Evolutionary conservation across 2,888 invertebrate species (phyloP).

Genomic region (Lasioglossum oenotherae): DNA sequence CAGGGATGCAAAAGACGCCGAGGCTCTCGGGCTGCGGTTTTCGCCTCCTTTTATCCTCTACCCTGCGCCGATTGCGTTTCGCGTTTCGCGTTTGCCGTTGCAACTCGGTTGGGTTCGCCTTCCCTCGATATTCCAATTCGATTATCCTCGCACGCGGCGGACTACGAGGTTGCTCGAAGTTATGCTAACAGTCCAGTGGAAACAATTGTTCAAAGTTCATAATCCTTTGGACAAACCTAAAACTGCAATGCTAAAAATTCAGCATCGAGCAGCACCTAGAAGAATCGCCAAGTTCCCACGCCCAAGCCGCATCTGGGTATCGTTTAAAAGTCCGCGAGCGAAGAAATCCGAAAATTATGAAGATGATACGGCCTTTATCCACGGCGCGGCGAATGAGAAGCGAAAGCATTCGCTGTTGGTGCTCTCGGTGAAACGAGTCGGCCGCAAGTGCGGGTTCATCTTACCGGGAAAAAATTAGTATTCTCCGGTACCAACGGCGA

Average conservation of each 20-base stretch:
- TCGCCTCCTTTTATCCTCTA: constrained; percentile 16
- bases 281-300: not conserved
- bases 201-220: not conserved
- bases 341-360: not conserved
- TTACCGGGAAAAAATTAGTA: constrained; percentile 13
- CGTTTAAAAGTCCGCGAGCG: not conserved
- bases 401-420: not conserved
- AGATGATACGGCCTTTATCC: not conserved
- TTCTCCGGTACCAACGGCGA: constrained; percentile 19
- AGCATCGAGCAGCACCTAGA: not conserved
- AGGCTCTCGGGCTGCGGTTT: constrained; percentile 50
- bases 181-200: not conserved
- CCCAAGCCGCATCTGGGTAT: not conserved
- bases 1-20: constrained; percentile 48
- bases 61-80: constrained; percentile 26
- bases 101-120: not conserved
- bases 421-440: not conserved
- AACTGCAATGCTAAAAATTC: not conserved
- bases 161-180: not conserved
- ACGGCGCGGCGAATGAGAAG: not conserved
- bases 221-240: too few relatives aligned
- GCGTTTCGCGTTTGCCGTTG: constrained; percentile 20
- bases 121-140: constrained; percentile 8
- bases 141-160: not conserved
- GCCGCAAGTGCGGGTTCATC: not conserved